phyloP scores from a whole-genome alignment of 2,797 vertebrate genomes.

The Hypotaenidia okinawae region DNA sequence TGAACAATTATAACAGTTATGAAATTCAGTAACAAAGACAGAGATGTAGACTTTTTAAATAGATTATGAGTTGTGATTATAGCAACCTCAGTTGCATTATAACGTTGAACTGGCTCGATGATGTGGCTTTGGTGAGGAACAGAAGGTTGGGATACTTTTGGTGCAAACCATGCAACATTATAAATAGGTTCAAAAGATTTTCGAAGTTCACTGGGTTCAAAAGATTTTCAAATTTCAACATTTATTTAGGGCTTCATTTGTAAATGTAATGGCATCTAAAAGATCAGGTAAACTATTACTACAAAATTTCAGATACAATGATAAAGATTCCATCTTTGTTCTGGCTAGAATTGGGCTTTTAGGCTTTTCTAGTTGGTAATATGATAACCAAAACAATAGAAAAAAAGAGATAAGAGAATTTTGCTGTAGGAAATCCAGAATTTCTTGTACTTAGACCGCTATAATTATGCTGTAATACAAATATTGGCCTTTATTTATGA shows the following conservation, averaged over 20 bases:
- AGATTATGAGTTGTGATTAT: neutral
- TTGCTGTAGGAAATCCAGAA: neutral
- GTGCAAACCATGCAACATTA: accelerated
- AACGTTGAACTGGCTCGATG: neutral
- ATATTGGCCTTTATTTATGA: neutral
- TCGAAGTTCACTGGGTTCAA: neutral
- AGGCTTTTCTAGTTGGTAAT: neutral
- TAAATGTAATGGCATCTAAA: neutral
- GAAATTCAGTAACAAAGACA: neutral
- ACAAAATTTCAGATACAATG: neutral
- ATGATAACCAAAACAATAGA: neutral
- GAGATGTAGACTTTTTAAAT: neutral
- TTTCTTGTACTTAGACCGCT: neutral
- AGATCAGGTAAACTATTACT: neutral
- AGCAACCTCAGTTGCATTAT: neutral
- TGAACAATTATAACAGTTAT: neutral
- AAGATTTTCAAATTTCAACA: neutral
- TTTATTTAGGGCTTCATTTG: neutral
- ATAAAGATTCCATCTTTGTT: neutral
- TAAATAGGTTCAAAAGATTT: neutral
- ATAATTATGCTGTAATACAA: neutral
- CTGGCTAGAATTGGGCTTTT: neutral
- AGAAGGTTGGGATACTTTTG: neutral
- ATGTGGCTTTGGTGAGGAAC: neutral
- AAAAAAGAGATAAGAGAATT: neutral